These are phyloP conservation scores for Etia nguti DNA, from an alignment of 2,113 vertebrate genomes.

Conservation along the genomic window DNA sequence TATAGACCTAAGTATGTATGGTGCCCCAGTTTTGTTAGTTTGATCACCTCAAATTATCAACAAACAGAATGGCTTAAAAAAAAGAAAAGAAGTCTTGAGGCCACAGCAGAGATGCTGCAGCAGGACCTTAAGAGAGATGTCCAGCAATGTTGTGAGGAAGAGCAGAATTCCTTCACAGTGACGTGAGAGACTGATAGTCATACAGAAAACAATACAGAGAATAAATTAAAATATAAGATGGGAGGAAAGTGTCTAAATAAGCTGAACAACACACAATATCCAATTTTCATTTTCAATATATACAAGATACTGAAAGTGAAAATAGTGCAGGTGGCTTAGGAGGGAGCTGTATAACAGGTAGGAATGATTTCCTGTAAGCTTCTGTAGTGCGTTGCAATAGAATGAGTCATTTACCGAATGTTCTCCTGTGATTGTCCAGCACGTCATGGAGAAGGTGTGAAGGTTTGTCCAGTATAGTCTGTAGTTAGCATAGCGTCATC, in stretches of 20 bases:
- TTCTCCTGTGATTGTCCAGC: neutral
- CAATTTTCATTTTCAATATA: neutral
- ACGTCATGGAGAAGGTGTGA: neutral
- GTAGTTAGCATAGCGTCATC: neutral
- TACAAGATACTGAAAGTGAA: neutral
- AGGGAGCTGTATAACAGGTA: neutral
- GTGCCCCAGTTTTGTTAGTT: rapidly evolving
- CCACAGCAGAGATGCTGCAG: neutral
- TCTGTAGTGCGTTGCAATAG: neutral
- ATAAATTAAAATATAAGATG: neutral
- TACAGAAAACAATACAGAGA: neutral
- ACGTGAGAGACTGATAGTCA: neutral
- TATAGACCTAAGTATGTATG: neutral
- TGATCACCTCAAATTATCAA: too few relatives aligned
- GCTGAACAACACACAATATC: neutral
- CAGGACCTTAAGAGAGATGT: neutral
- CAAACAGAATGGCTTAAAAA: neutral
- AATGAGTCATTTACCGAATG: neutral
- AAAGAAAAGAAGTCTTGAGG: neutral
- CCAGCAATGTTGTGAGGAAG: neutral
- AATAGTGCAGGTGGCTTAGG: neutral
- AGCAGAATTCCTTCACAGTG: neutral
- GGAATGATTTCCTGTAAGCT: neutral
- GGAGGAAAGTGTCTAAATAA: rapidly evolving
- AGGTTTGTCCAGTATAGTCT: neutral